Evolutionary conservation across 1,140 invertebrate species (phyloP), one percentile per base, ranked within the genome.

Genomic region (Antheraea mylitta): DNA sequence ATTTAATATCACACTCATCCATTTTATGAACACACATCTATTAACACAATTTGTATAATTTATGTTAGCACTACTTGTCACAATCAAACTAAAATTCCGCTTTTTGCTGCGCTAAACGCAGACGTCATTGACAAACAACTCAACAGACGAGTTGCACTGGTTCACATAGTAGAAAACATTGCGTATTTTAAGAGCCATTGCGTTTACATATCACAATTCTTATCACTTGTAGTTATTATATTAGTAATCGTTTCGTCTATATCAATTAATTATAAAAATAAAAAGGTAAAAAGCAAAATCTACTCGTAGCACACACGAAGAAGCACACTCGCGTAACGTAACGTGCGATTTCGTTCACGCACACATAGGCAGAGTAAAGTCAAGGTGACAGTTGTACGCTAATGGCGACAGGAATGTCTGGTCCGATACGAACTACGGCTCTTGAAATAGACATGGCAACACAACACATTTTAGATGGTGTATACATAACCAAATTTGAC

Each of bases 101-200:
- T 91, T 88, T 91, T 91, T 82, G 87, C 87, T 88, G 87, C 87
- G 86, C 89, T 91, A 89, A 91, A 89, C 88, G 88, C 82, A 91
- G 84, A 91, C 89, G 89, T 91, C 89, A 91, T 87, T 90, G 88
- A 89, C 89, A 91, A 91, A 91, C 89, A 91, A 91, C 86, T 81
- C 73, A 87, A 90, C 83, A 87, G 86, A 86, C 82, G 87, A 90
- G 83, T 73, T 86, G 86, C 87, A 89, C 86, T 80, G 85, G 76
- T 85, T 87, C 86, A 88, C 87, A 89, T 82, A 86, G 80, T 81
- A 80, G 77, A 87, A 88, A 90, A 91, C 87, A 90, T 82, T 85
- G 79, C 77, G 81, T 82, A 85, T 83, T 80, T 89, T 89, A 77
- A 76, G 76, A 73, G 83, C 80, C 87, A 87, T 90, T 79, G 76